Evolutionary conservation across 2,113 vertebrate species (phyloP).

Genomic region (Haemorhous mexicanus): DNA sequence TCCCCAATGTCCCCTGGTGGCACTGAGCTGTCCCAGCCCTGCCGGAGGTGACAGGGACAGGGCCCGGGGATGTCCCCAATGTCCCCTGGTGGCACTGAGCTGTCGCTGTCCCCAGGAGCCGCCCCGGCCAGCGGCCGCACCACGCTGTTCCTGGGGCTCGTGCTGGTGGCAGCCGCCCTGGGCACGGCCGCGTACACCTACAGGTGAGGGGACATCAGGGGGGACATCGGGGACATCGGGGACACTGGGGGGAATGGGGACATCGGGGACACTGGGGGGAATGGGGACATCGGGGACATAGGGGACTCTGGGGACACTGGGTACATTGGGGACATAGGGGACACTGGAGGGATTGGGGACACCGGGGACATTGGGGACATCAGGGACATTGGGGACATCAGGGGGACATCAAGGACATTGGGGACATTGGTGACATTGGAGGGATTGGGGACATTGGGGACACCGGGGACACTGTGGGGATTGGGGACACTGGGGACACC

Average conservation of each 20-base stretch:
- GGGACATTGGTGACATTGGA: too few species aligned
- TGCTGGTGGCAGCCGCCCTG: slow-evolving; percentile 73
- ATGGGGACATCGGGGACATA: too few species aligned
- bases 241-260: background rate
- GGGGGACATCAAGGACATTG: too few species aligned
- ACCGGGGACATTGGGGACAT: too few species aligned
- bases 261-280: too few species aligned
- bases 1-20: background rate
- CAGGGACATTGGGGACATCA: too few species aligned
- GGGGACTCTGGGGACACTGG: too few species aligned
- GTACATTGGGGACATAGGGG: too few species aligned
- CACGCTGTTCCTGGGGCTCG: slow-evolving; percentile 73
- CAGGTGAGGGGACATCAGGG: slow-evolving; percentile 64
- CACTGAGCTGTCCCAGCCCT: background rate
- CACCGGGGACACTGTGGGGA: too few species aligned
- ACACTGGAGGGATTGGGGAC: too few species aligned
- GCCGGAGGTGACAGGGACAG: background rate
- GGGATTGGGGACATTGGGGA: too few species aligned
- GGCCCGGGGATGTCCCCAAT: background rate
- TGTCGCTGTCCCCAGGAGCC: slow-evolving; percentile 46
- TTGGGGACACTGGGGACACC: too few species aligned
- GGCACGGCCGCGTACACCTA: slow-evolving; percentile 79
- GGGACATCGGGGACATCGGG: background rate
- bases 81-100: background rate
- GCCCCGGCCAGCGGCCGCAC: slow-evolving; percentile 65